These are phyloP conservation scores for Rhinopomastus cyanomelas DNA, from an alignment of 2,113 vertebrate genomes.

Conservation along the genomic window DNA sequence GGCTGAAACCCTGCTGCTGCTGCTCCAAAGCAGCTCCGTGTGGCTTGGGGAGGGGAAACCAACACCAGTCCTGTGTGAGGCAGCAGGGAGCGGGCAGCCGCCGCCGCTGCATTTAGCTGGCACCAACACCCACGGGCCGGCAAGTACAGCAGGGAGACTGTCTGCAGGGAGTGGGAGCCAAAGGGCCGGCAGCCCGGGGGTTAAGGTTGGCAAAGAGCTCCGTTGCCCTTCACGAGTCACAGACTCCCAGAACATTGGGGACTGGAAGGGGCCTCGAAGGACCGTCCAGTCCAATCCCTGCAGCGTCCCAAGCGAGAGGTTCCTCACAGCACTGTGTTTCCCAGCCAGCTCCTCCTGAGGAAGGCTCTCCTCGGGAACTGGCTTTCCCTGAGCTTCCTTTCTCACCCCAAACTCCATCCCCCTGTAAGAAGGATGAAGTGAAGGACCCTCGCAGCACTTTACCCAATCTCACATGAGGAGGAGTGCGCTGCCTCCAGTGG, in stretches of 20 bases:
- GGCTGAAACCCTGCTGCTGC: neutral
- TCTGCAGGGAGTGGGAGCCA: neutral
- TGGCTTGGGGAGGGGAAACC: conserved; percentile 27
- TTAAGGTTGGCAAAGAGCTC: neutral
- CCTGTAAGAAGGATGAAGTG: neutral
- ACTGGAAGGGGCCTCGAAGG: too few species aligned
- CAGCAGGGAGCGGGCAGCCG: neutral
- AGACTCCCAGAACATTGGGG: too few species aligned
- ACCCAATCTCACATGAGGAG: neutral
- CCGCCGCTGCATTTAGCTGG: neutral
- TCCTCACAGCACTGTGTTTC: neutral
- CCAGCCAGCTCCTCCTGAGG: neutral
- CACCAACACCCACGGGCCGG: neutral
- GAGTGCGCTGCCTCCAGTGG: neutral
- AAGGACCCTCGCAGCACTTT: neutral
- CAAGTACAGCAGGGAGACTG: neutral
- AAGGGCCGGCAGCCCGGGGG: fast-evolving
- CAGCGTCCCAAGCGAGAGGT: neutral
- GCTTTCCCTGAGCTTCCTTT: neutral
- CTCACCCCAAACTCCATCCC: neutral
- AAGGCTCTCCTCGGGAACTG: neutral
- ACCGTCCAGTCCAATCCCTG: too few species aligned
- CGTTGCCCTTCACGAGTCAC: neutral
- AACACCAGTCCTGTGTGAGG: neutral
- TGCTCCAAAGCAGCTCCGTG: neutral